Evolutionary conservation across 2,888 invertebrate species (phyloP), one percentile per base, ranked within the genome.

Genomic region (Malthinus flaveolus): DNA sequence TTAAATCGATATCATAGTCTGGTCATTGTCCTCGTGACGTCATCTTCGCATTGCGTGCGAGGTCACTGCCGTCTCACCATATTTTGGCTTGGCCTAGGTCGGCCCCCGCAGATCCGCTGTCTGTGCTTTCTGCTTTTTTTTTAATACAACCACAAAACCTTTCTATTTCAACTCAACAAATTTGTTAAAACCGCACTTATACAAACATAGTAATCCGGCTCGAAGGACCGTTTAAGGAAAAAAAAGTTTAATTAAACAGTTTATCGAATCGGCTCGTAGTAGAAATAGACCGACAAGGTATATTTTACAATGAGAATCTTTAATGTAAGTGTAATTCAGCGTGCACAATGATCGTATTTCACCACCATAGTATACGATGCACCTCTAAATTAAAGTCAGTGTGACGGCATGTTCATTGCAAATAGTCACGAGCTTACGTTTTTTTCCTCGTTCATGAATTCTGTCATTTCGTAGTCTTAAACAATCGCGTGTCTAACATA

Each of bases 11-110:
- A 72, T 64, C 64, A 61, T 63, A 70, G 71, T 72, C 72, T 72
- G 72, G 72, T 71, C 72, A 69, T 72, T 72, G 72, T 72, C 71
- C 72, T 66, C 69, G 64, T 72, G 71, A 72, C 72, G 72, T 71
- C 67, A 71, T 67, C 52, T 62, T 67, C 69, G 68, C 67, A 66
- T 68, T 69, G 71, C 69, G 69, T 70, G 66, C 58, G 61, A 66
- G 67, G 66, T 68, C 68, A 68, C 66, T 68, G 68, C 66, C 68
- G 50, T 57, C 61, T 62, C 62, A 65, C 64, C 15, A 64, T 61
- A 65, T 66, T 68, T 66, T 59, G 67, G 65, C 56, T 67, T 68
- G 65, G 59, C 64, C 58, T 66, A 68, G 66, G 67, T 68, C 67
- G 42, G 54, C 34, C 54, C 48, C 48, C 48, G 37, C 54, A 32